Evolutionary conservation across 2,888 invertebrate species (phyloP).

Genomic region (Odontocerum albicorne): DNA sequence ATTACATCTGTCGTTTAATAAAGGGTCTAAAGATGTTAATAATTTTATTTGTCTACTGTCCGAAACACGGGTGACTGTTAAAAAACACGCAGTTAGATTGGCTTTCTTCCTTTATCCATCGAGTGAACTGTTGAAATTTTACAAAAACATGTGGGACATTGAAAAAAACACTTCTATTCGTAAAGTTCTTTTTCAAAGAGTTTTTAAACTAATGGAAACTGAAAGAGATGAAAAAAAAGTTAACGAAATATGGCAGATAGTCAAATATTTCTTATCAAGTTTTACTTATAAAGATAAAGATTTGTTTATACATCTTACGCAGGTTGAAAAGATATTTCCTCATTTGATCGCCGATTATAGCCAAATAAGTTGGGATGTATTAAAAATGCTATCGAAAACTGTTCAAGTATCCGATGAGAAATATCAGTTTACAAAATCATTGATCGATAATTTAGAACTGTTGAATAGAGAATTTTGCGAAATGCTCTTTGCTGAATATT

Average conservation of each 20-base stretch:
- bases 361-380: not conserved
- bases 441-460: too few species aligned
- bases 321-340: not conserved
- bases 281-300: not conserved
- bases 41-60: not conserved
- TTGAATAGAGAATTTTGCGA: too few species aligned
- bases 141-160: not conserved
- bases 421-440: too few species aligned
- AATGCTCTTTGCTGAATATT: too few species aligned
- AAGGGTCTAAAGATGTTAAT: not conserved
- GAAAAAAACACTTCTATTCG: not conserved
- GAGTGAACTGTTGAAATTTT: not conserved
- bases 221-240: not conserved
- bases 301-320: not conserved
- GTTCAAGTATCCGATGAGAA: too few species aligned
- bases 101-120: not conserved
- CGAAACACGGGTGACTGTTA: not conserved
- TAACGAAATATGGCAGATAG: not conserved
- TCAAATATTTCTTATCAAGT: not conserved
- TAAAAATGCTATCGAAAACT: not conserved
- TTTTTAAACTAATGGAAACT: not conserved
- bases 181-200: not conserved
- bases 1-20: not conserved
- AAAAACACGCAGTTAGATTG: not conserved
- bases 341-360: not conserved